Evolutionary conservation across 2,113 vertebrate species (phyloP).

Genomic region (Silurus meridionalis): DNA sequence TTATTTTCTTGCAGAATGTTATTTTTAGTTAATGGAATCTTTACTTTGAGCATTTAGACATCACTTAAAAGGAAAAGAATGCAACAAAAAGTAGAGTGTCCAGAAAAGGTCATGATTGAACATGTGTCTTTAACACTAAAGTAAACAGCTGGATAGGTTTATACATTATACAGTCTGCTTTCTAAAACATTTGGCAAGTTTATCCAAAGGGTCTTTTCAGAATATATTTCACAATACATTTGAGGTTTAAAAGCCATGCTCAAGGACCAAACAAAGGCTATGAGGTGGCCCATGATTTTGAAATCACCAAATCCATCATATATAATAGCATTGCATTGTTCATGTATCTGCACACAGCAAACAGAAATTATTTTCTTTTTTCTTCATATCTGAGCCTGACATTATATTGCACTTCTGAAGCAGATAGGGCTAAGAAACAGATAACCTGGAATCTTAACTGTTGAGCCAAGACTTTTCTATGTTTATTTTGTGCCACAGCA

Average conservation of each 20-base stretch:
- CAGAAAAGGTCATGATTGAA: not conserved
- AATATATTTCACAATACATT: not conserved
- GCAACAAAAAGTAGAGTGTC: not conserved
- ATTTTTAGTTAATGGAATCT: not conserved
- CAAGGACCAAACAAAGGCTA: not conserved
- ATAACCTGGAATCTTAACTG: too few species aligned
- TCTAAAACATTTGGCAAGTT: not conserved
- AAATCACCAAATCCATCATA: not conserved
- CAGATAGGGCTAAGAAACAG: too few species aligned
- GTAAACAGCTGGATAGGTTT: not conserved
- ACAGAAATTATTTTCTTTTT: too few species aligned
- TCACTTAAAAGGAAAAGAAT: not conserved
- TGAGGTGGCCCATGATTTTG: not conserved
- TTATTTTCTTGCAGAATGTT: not conserved
- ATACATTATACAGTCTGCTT: not conserved
- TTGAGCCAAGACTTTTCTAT: too few species aligned
- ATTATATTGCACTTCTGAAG: too few species aligned
- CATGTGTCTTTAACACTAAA: not conserved
- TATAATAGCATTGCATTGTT: not conserved
- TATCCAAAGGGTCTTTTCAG: not conserved
- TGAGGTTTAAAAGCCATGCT: not conserved
- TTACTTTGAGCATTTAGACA: not conserved
- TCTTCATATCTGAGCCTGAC: too few species aligned
- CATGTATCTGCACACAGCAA: not conserved
- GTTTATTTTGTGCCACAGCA: too few species aligned